Base-by-base conservation (phyloP, 2,113 vertebrate genomes). In the Forbesichthys papilliferus region DNA sequence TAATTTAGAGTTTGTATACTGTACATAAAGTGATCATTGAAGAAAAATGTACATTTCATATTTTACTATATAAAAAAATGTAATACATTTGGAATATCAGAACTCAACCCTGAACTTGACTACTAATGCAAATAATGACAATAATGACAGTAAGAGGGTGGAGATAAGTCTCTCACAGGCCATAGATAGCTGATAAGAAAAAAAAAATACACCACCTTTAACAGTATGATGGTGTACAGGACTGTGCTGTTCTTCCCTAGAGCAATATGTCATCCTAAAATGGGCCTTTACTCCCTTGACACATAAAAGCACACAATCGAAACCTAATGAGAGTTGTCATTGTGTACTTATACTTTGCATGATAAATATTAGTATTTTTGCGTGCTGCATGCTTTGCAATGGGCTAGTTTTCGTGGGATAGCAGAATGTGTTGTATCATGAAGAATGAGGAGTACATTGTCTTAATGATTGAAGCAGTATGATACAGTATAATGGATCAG, bases 401-500 rank as follows among this genome's bases (percentile, higher is more conserved):
- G 59, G 11, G 6, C 64, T 54, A 13, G 65, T 52, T 66, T 56
- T 69, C 13, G 56, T 11, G 48, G 11, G 7, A 7, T 42, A 48
- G 0, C 0, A 34, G 12, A 61, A 54, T 47, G 47, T 27, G 11
- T 53, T 0, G 49, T 27, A 9, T 20, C 57, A 34, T 73, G 14
- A 69, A 54, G 49, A 68, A 47, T 55, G 68, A 48, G 57, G 13
- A 71, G 54, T 66, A 64, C 61, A 69, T 36, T 42, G 64, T 52
- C 64, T 73, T 75, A 82, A 79, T 83, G 71, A 78, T 53, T 4
- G 1, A 9, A n/a, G 5, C 53, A 7, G 53, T 75, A 51, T 61
- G 73, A 80, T 71, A 75, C 53, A 74, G 47, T 69, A 14, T 75
- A 68, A 82, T 74, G 73, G 57, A 74, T 42, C 57, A 69, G 73